These are phyloP conservation scores for Bombus balteatus DNA, from an alignment of 1,140 invertebrate genomes.

Conservation along the genomic window DNA sequence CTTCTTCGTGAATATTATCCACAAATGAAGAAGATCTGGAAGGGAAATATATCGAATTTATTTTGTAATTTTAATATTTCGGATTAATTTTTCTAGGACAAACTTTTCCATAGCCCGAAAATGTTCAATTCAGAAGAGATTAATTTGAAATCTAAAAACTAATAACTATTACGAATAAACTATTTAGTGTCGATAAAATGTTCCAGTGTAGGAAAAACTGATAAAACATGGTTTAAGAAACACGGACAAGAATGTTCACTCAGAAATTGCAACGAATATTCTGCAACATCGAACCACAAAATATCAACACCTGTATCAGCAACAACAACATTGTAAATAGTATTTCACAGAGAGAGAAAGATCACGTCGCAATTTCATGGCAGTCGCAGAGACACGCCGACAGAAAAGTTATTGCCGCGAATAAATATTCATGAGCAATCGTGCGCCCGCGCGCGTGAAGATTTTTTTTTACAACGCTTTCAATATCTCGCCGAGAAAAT, in stretches of 20 bases:
- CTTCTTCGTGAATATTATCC: background rate
- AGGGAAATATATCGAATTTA: background rate
- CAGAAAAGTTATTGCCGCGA: background rate
- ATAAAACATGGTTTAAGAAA: background rate
- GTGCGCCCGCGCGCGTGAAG: background rate
- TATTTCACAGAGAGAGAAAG: background rate
- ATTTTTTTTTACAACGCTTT: conserved; percentile 33
- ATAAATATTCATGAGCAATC: conserved; percentile 34
- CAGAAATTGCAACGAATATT: too few relatives aligned
- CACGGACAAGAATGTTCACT: background rate
- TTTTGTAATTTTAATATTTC: background rate
- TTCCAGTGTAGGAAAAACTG: background rate
- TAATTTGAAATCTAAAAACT: too few relatives aligned
- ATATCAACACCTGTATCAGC: background rate
- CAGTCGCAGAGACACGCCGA: background rate
- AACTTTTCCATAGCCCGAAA: too few relatives aligned
- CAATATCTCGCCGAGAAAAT: conserved; percentile 33
- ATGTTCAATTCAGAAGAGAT: too few relatives aligned
- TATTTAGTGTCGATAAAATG: background rate
- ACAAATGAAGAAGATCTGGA: background rate
- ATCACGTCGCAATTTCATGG: background rate
- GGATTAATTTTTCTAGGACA: too few relatives aligned
- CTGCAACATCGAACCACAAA: background rate
- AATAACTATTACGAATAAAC: background rate
- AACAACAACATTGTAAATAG: background rate